phyloP scores from a whole-genome alignment of 2,113 vertebrate genomes.

The Pterocles gutturalis region DNA sequence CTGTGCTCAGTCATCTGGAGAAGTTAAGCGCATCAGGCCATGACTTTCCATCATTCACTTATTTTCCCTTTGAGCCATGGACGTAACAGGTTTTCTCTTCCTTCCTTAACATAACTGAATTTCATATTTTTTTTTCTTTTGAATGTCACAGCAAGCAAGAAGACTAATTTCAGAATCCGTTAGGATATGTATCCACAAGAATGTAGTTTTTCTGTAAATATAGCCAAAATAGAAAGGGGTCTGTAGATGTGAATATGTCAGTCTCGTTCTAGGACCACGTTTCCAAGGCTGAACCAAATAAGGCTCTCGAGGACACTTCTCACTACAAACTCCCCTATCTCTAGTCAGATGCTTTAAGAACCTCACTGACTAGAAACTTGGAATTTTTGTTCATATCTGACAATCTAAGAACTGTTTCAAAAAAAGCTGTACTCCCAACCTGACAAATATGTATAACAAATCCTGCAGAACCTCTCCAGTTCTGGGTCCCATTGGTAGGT shows the following conservation, averaged over 20 bases:
- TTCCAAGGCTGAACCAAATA: background rate
- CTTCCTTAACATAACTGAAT: background rate
- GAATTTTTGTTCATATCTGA: background rate
- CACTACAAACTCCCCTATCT: background rate
- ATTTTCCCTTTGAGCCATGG: background rate
- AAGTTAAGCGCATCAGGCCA: background rate
- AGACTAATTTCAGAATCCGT: background rate
- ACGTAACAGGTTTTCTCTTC: background rate
- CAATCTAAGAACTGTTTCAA: background rate
- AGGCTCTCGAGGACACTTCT: background rate
- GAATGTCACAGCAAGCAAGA: background rate
- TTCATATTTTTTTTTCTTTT: accelerated
- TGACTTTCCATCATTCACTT: background rate
- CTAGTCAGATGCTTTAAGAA: background rate
- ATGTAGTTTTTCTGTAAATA: background rate
- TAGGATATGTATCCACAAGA: accelerated
- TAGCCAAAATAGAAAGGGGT: background rate
- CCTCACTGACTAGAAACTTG: background rate
- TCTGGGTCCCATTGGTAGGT: too few species aligned
- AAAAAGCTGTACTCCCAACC: background rate
- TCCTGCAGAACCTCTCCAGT: background rate
- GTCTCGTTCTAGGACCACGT: accelerated
- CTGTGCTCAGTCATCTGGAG: background rate
- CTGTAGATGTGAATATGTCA: background rate
- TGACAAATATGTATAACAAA: background rate